These are phyloP conservation scores for Agrilus mali DNA, from an alignment of 2,888 invertebrate genomes.

Conservation along the genomic window DNA sequence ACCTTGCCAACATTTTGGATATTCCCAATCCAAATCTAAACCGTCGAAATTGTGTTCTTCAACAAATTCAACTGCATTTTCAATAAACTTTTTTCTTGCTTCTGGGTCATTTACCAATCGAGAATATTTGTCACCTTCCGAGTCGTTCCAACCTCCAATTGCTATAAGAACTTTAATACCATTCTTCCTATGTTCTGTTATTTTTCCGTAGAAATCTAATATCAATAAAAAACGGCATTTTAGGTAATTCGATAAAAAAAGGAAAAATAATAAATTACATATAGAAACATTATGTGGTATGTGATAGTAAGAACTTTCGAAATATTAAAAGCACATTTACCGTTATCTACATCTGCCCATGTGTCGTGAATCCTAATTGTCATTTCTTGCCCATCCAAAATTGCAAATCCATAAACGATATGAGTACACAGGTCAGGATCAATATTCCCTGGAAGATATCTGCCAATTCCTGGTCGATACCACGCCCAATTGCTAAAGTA, in stretches of 20 bases:
- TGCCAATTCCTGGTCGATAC: constrained; percentile 75
- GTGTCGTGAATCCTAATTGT: constrained; percentile 76
- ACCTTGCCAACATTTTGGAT: constrained; percentile 88
- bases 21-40: constrained; percentile 89
- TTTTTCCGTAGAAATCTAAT: constrained; percentile 75
- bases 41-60: constrained; percentile 77
- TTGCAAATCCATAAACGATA: constrained; percentile 85
- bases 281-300: no score
- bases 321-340: constrained; percentile 34
- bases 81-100: constrained; percentile 59
- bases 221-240: constrained; percentile 10
- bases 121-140: constrained; percentile 80
- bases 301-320: no score
- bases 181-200: constrained; percentile 56
- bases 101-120: constrained; percentile 61
- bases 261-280: no score
- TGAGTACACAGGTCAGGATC: constrained; percentile 81
- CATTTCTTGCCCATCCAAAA: constrained; percentile 59
- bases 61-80: constrained; percentile 64
- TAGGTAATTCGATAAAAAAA: neutral
- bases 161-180: constrained; percentile 75
- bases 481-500: constrained; percentile 93
- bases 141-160: constrained; percentile 93
- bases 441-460: constrained; percentile 70
- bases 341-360: constrained; percentile 83